These are phyloP conservation scores for Arenaria interpres DNA, from an alignment of 2,113 vertebrate species.

Conservation along the genomic window DNA sequence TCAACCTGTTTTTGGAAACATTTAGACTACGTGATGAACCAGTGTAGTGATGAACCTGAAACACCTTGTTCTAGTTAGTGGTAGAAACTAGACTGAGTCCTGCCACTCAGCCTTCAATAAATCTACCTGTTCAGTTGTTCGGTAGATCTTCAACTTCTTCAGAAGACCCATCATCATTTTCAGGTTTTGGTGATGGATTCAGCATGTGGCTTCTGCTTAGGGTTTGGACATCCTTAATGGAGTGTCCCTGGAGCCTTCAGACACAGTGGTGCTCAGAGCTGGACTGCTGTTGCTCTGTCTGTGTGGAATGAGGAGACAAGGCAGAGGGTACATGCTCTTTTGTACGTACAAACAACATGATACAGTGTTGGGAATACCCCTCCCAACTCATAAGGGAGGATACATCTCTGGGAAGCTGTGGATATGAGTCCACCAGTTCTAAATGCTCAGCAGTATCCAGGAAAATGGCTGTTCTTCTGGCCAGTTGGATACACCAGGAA, in stretches of 20 bases:
- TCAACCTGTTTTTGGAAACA: background rate
- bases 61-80: background rate
- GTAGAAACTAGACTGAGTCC: background rate
- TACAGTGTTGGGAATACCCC: background rate
- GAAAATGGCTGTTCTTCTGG: background rate
- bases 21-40: background rate
- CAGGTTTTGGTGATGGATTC: background rate
- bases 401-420: background rate
- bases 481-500: background rate
- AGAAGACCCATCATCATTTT: background rate
- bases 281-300: background rate
- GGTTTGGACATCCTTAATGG: background rate
- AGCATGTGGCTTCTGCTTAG: background rate
- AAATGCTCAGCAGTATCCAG: background rate
- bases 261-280: background rate
- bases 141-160: background rate
- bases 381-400: background rate
- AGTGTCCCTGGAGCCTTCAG: background rate
- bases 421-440: background rate
- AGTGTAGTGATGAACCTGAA: background rate
- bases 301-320: background rate
- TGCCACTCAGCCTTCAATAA: background rate
- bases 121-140: background rate
- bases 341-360: background rate
- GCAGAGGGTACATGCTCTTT: background rate